phyloP scores from a whole-genome alignment of 2,888 invertebrate genomes.

The Melinaea marsaeus region DNA sequence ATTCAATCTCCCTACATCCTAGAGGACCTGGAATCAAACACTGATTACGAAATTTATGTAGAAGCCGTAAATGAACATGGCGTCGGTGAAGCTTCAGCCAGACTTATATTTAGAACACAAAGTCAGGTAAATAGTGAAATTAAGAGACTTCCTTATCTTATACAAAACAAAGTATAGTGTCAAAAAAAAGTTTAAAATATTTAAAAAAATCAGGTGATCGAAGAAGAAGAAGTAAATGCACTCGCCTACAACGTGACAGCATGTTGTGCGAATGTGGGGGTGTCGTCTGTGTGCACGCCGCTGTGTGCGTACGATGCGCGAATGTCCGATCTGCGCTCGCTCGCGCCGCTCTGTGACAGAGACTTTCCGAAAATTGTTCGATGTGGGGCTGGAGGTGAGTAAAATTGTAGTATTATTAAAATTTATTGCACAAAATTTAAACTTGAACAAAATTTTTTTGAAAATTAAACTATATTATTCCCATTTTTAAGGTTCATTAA shows the following conservation, averaged over 20 bases:
- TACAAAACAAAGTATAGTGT: neutral
- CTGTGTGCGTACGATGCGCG: constrained; percentile 89
- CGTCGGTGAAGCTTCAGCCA: constrained; percentile 84
- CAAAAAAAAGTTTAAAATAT: neutral
- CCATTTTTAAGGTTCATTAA: no score
- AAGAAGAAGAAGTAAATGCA: constrained; percentile 78
- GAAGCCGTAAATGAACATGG: constrained; percentile 89
- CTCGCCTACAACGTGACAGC: constrained; percentile 86
- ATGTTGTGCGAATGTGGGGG: constrained; percentile 76
- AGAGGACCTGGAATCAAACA: constrained; percentile 84
- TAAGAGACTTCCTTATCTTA: neutral
- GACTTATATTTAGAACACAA: constrained; percentile 86
- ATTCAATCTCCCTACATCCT: constrained; percentile 85
- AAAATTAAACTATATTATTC: no score
- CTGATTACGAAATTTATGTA: constrained; percentile 88
- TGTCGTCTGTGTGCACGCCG: constrained; percentile 81
- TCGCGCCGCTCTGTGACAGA: constrained; percentile 85
- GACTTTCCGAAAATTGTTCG: constrained; percentile 86
- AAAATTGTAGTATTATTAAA: neutral
- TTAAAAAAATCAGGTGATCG: constrained; percentile 61
- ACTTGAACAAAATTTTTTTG: constrained; percentile 49
- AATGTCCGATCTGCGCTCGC: constrained; percentile 85
- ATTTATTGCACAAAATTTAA: constrained; percentile 72
- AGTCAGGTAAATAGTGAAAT: constrained; percentile 76
- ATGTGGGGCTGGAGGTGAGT: constrained; percentile 78